Evolutionary conservation across 2,113 vertebrate genomes (phyloP), one percentile per base, ranked within the genome.

Genomic region (Meleagris gallopavo): DNA sequence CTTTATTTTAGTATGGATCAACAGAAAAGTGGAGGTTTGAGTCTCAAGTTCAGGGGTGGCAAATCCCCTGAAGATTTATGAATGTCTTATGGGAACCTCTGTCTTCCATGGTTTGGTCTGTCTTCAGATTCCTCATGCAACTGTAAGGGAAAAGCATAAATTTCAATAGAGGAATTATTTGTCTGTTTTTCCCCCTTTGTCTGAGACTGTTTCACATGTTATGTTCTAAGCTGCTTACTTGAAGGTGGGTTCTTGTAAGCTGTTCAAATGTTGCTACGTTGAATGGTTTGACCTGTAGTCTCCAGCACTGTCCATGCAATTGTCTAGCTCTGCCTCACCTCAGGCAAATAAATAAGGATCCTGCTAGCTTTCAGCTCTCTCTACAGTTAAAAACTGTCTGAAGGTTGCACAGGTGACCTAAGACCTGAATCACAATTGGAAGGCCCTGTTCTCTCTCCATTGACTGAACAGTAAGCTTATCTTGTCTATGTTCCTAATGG

Each of bases 311-410:
- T 19, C 58, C 64, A 45, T 40, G 71, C 36, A 18, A 40, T 38
- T 60, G 60, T 67, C 41, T 67, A 89, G 78, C 16, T 74, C 46
- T 29, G 2, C 45, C 76, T 78, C 69, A 88, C 41, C 88, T 92
- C 76, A 57, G 80, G 46, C 32, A n/a, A 55, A 45, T 46, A 60
- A 83, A 52, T 64, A 29, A 85, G 52, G 57, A 96, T 94, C 80
- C 80, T 93, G 69, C 83, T 96, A 71, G 80, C 90, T 88, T 96
- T 92, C 96, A 94, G 96, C 95, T 96, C 94, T 94, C 96, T 96
- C 95, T 96, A 78, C 95, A 96, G 95, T 94, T 92, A 90, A 74
- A 81, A 93, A 83, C 34, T n/a, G 30, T 55, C 57, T 38, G 30
- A 90, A 41, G 87, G 83, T 86, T 93, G 82, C 30, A 38, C 27